A percentile compares a stretch with the other conserved stretches of the same genome.
Conservation (phyloP, 2,888 invertebrate genomes). For the Eudemis profundana region DNA sequence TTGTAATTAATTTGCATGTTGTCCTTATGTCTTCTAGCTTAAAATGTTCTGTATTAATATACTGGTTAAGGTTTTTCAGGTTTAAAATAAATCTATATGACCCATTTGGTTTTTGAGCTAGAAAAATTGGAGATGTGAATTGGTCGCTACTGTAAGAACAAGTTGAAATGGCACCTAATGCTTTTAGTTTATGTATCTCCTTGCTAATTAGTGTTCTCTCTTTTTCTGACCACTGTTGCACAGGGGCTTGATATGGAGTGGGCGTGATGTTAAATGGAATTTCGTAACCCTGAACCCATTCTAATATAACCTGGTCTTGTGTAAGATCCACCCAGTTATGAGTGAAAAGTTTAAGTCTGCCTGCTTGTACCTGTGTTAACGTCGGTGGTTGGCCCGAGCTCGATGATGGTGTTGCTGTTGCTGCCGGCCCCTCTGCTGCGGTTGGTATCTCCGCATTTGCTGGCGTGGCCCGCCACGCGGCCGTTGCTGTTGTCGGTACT, state of each 20-base stretch:
- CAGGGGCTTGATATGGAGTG: slow-evolving; percentile 7
- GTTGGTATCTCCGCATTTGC: not conserved
- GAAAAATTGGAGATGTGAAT: slow-evolving; percentile 40
- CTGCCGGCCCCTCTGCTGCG: not conserved
- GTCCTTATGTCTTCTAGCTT: slow-evolving; percentile 44
- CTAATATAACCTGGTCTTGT: slow-evolving; percentile 30
- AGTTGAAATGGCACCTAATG: slow-evolving; percentile 26
- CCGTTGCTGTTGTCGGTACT: slow-evolving; percentile 9
- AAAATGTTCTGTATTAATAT: slow-evolving; percentile 39
- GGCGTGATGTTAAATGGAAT: slow-evolving; percentile 37
- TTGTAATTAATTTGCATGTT: slow-evolving; percentile 30
- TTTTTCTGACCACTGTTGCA: slow-evolving; percentile 12
- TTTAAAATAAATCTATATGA: slow-evolving; percentile 43
- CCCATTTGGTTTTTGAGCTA: slow-evolving; percentile 41
- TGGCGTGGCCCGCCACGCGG: slow-evolving; percentile 11
- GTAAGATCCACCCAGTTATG: slow-evolving; percentile 39
- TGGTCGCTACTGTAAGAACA: slow-evolving; percentile 28
- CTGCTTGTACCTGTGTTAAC: slow-evolving; percentile 35
- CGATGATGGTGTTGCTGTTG: not conserved
- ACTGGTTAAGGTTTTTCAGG: slow-evolving; percentile 31
- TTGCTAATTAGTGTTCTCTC: slow-evolving; percentile 16
- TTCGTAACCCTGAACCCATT: slow-evolving; percentile 41
- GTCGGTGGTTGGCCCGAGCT: slow-evolving; percentile 9
- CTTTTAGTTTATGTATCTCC: slow-evolving; percentile 34
- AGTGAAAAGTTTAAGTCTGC: slow-evolving; percentile 34